Conservation (phyloP, 1,140 invertebrate genomes). For the Zaprionus vittiger region DNA sequence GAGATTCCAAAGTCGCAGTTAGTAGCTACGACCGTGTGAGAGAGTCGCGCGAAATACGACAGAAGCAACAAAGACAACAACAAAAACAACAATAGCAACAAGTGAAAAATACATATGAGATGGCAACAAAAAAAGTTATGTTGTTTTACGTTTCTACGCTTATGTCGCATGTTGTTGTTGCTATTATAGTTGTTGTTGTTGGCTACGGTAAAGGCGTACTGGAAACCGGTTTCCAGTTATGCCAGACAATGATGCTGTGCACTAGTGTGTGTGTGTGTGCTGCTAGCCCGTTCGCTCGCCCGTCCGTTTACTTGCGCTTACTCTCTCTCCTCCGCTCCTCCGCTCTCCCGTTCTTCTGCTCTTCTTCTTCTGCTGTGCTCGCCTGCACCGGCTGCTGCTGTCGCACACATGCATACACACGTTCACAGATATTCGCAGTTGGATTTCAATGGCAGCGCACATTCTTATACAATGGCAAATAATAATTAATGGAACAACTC, state of each 20-base stretch:
- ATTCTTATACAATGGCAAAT: slow-evolving; percentile 60
- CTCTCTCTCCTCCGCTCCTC: slow-evolving; percentile 12
- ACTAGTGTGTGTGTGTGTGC: slow-evolving; percentile 14
- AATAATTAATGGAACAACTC: slow-evolving; percentile 60
- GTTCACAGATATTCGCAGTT: not conserved
- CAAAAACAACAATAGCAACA: slow-evolving; percentile 22
- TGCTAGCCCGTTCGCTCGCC: not conserved
- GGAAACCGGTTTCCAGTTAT: slow-evolving; percentile 68
- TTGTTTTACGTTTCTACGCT: slow-evolving; percentile 53
- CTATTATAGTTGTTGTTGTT: slow-evolving; percentile 31
- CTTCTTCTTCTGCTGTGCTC: not conserved
- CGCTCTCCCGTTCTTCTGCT: not conserved
- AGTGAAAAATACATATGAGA: slow-evolving; percentile 28
- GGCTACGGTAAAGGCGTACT: slow-evolving; percentile 49
- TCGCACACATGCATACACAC: slow-evolving; percentile 2
- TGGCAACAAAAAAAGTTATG: slow-evolving; percentile 33
- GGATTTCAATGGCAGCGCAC: slow-evolving; percentile 66
- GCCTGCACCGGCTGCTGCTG: slow-evolving; percentile 36
- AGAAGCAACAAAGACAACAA: slow-evolving; percentile 11
- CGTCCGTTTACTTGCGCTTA: not conserved
- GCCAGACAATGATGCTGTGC: slow-evolving; percentile 65
- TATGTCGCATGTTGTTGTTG: slow-evolving; percentile 62
- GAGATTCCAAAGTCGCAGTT: slow-evolving; percentile 58
- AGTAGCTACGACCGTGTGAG: slow-evolving; percentile 30
- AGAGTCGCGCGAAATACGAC: slow-evolving; percentile 43